Conservation (phyloP, 1,140 invertebrate species). For the Probaryconus sp. region DNA sequence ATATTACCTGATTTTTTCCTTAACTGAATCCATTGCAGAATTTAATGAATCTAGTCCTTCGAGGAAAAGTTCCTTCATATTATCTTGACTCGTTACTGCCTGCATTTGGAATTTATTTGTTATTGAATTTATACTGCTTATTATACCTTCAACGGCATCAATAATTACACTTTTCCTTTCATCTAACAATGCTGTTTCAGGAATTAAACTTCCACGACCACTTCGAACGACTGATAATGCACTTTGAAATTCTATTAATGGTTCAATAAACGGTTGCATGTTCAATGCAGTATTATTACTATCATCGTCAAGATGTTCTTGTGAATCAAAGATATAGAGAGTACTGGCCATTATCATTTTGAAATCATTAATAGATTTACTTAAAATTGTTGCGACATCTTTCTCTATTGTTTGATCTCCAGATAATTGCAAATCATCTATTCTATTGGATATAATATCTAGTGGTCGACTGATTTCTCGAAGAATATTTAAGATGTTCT, state of each 20-base stretch:
- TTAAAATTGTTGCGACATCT: conserved; percentile 63
- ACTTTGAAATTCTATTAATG: conserved; percentile 66
- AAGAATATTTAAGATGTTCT: conserved; percentile 60
- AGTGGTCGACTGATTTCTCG: conserved; percentile 64
- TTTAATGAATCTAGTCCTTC: conserved; percentile 32
- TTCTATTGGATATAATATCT: conserved; percentile 61
- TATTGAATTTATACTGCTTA: conserved; percentile 27
- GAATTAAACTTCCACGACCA: conserved; percentile 58
- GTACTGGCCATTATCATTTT: conserved; percentile 28
- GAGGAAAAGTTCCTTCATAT: background rate
- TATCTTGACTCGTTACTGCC: too few species aligned
- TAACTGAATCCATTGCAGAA: conserved; percentile 51
- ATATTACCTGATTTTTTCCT: conserved; percentile 60
- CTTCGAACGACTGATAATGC: conserved; percentile 65
- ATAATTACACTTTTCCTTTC: conserved; percentile 67
- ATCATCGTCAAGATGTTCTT: conserved; percentile 19
- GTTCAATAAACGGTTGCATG: conserved; percentile 61
- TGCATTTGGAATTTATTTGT: too few species aligned
- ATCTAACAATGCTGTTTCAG: conserved; percentile 57
- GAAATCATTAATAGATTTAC: conserved; percentile 53
- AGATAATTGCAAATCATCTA: conserved; percentile 54
- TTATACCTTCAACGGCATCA: conserved; percentile 61
- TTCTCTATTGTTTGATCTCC: conserved; percentile 62
- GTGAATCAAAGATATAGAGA: conserved; percentile 17
- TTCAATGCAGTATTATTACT: conserved; percentile 35